Conservation (phyloP, 1,140 invertebrate genomes). For the Schlechtendalia chinensis region DNA sequence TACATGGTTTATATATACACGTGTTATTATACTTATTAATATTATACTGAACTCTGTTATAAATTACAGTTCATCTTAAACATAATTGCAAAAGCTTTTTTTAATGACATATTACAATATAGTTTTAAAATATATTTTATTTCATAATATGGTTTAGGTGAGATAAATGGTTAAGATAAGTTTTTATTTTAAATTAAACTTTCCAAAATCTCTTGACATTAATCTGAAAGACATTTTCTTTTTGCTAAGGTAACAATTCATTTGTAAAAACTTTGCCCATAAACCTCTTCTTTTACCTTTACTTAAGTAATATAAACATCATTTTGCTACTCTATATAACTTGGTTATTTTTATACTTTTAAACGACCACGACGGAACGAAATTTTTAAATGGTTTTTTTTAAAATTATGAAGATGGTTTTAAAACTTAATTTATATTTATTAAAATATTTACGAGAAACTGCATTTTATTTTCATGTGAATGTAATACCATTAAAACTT, state of each 20-base stretch:
- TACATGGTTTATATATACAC: too few relatives aligned
- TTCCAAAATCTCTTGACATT: slow-evolving; percentile 33
- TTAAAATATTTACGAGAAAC: neutral
- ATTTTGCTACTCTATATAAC: neutral
- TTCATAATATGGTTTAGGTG: neutral
- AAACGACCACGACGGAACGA: neutral
- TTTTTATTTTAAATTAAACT: slow-evolving; percentile 38
- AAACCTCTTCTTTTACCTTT: slow-evolving; percentile 15
- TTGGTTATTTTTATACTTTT: neutral
- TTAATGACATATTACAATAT: too few relatives aligned
- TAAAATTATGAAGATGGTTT: neutral
- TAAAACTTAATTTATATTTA: slow-evolving; percentile 5
- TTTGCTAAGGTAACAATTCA: slow-evolving; percentile 19
- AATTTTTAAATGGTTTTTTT: neutral
- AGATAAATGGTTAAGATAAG: slow-evolving; percentile 9
- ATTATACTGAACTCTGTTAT: too few relatives aligned
- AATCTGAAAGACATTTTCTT: slow-evolving; percentile 25
- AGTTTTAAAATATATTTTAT: neutral
- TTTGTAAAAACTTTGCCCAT: slow-evolving; percentile 40
- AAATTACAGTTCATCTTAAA: too few relatives aligned
- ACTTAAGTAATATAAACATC: slow-evolving; percentile 10
- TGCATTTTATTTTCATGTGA: too few relatives aligned
- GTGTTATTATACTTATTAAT: too few relatives aligned
- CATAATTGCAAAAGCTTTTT: too few relatives aligned
- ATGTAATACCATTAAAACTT: too few relatives aligned